A percentile compares a stretch with the other conserved stretches of the same genome.
These are phyloP conservation scores for Oncorhynchus keta DNA, from an alignment of 2,113 vertebrate species.

Conservation along the genomic window DNA sequence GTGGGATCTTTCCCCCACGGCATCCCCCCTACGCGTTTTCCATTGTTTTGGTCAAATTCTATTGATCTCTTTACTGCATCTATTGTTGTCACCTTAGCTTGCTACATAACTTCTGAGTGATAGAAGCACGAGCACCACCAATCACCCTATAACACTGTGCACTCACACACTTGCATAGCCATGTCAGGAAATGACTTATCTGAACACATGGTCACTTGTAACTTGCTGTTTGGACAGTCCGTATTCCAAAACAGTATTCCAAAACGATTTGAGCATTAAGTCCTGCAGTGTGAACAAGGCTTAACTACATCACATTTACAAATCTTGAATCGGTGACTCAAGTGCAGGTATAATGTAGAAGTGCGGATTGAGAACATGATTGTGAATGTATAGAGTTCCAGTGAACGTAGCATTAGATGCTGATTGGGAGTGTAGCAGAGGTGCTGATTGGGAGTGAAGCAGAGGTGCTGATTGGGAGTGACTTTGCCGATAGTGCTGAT, in stretches of 20 bases:
- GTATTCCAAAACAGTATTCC: no score
- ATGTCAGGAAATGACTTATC: no score
- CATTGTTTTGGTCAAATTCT: no score
- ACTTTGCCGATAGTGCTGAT: not conserved
- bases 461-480: not conserved
- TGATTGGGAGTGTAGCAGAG: not conserved
- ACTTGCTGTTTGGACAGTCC: no score
- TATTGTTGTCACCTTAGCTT: no score
- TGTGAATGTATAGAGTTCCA: not conserved
- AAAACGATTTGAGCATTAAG: no score
- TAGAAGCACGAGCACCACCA: not conserved
- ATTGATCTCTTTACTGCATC: no score
- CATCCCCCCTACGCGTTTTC: no score
- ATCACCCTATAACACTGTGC: not conserved
- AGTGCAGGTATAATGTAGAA: not conserved
- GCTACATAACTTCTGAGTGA: no score
- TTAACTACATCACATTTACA: not conserved
- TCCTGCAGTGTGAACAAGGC: no score
- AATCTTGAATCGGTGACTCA: not conserved
- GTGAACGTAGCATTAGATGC: not conserved
- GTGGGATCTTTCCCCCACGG: no score
- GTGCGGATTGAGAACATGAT: not conserved
- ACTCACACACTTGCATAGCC: not conserved
- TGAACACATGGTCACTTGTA: no score
- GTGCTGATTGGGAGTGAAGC: not conserved